Evolutionary conservation across 2,113 vertebrate genomes (phyloP).

Genomic region (Neotoma lepida): DNA sequence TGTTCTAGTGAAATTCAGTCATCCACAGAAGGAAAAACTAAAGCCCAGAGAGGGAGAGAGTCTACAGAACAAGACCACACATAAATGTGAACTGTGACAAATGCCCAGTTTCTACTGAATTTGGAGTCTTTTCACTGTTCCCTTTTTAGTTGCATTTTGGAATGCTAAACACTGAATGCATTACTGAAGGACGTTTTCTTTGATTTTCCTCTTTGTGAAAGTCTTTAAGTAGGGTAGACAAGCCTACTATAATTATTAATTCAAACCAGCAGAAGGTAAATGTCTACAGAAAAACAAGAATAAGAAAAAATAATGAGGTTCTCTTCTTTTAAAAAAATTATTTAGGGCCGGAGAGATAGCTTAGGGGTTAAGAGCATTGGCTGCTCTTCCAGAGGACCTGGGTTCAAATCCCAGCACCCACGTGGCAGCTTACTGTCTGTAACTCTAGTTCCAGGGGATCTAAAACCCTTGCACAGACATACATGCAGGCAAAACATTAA

Average conservation of each 20-base stretch:
- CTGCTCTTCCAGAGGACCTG: too few relatives aligned
- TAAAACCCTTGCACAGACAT: too few relatives aligned
- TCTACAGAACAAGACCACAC: neutral
- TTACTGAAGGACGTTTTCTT: neutral
- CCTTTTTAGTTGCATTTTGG: neutral
- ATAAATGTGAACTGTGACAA: neutral
- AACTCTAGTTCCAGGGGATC: too few relatives aligned
- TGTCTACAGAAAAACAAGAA: neutral
- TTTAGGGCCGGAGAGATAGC: too few relatives aligned
- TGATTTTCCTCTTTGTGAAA: neutral
- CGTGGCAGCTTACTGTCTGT: too few relatives aligned
- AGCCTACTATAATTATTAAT: neutral
- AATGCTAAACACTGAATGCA: neutral
- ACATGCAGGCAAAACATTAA: too few relatives aligned
- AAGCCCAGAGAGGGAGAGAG: neutral
- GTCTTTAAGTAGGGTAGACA: neutral
- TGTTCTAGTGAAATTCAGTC: constrained; percentile 2
- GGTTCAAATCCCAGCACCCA: too few relatives aligned
- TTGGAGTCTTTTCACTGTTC: neutral
- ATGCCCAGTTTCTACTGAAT: neutral
- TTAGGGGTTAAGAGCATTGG: too few relatives aligned
- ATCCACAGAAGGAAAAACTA: constrained; percentile 30
- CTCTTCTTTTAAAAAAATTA: neutral
- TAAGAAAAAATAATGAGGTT: neutral
- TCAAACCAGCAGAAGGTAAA: neutral